Evolutionary conservation across 2,113 vertebrate genomes (phyloP), one percentile per base, ranked within the genome.

Genomic region (Dryoscopus gambensis): DNA sequence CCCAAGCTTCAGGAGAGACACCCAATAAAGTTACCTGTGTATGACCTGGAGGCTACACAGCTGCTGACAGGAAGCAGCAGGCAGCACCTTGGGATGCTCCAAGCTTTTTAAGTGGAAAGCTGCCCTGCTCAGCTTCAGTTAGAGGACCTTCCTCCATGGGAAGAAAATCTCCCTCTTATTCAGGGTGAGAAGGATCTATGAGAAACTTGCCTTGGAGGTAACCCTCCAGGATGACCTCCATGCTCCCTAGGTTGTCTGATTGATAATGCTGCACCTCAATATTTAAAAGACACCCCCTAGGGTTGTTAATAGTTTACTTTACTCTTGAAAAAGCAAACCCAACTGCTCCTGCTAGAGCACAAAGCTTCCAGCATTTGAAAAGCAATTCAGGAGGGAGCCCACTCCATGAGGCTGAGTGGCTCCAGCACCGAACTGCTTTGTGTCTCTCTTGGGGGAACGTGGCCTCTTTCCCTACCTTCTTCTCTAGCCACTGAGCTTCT

Each of bases 401-500:
- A 35, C 9, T 15, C 28, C 2, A 1, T 33, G 37, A 84, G 12
- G 31, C 39, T 69, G 42, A n/a, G 42, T 69, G 49, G 25, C 31
- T 40, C 22, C 67, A 65, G n/a, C 1, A 2, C 20, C 37, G 90
- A 25, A 6, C 23, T 79, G 19, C 11, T 64, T 60, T 50, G 27
- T 64, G 15, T 75, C 22, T 6, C 4, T 35, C 42, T 46, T 53
- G 28, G 15, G 39, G n/a, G 11, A 82, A 39, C 0, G 0, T 17
- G 31, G 22, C 42, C 19, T 59, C 73, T 81, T 63, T 50, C 62
- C 22, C n/a, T 44, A 19, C 24, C 39, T 6, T 13, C 37, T 68
- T 65, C 69, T 70, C 42, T 14, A 77, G 60, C 25, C 55, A 46
- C 46, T 57, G 74, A 67, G 39, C 44, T 91, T 70, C 33, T 55